Percentiles rank a stretch among this genome's conserved stretches.
Conservation (phyloP, 2,888 invertebrate species). For the Therioaphis trifolii region DNA sequence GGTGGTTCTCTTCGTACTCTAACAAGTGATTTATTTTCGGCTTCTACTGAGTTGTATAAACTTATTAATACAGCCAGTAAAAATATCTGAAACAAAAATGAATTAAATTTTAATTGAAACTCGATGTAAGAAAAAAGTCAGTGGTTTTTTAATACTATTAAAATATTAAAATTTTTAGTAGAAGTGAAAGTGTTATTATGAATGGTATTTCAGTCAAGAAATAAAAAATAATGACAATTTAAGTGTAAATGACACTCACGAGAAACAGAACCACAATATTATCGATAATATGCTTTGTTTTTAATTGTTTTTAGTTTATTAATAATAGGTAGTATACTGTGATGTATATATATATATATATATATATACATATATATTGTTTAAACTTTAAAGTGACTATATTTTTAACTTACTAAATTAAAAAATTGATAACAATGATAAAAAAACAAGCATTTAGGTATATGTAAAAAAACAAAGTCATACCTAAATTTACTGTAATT, state of each 20-base stretch:
- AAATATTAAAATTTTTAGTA: conserved; percentile 14
- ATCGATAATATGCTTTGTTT: no score
- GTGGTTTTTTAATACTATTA: background rate
- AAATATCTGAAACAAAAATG: conserved; percentile 58
- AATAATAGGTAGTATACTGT: no score
- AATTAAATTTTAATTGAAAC: background rate
- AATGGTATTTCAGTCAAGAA: background rate
- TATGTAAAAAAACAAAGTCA: no score
- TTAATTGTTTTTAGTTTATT: no score
- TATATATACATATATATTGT: no score
- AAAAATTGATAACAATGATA: no score
- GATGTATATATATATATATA: no score
- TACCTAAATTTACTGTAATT: no score
- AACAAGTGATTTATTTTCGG: conserved; percentile 64
- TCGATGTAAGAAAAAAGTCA: background rate
- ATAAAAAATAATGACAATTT: background rate
- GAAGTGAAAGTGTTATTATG: conserved; percentile 20
- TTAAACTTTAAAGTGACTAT: no score
- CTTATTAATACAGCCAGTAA: conserved; percentile 30
- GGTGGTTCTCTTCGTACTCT: conserved; percentile 69
- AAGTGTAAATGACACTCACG: background rate
- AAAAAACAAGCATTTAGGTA: no score
- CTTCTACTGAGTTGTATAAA: conserved; percentile 17
- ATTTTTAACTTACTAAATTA: no score
- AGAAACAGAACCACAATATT: background rate